Conservation (phyloP, 2,797 vertebrate genomes). For the Ataeniobius toweri region DNA sequence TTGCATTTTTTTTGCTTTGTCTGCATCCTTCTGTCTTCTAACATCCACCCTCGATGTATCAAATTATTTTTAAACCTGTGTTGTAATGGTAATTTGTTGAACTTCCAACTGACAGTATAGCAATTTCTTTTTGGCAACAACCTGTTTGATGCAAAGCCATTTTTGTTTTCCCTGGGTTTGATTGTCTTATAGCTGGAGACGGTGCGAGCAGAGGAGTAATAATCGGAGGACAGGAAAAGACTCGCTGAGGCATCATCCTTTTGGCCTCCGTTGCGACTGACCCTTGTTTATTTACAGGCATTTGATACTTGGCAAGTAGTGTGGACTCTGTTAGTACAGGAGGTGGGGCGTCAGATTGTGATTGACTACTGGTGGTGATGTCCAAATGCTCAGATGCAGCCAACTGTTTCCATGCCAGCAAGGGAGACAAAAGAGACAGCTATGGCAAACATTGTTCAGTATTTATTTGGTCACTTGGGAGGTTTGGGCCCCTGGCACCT, state of each 20-base stretch:
- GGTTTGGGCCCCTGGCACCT: not conserved
- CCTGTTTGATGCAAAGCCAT: conserved; percentile 34
- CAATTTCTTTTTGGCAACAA: conserved; percentile 7
- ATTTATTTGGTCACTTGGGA: conserved; percentile 21
- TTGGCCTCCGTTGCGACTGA: conserved; percentile 50
- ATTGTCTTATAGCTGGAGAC: conserved; percentile 35
- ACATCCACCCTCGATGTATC: conserved; percentile 1
- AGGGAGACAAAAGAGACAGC: conserved; percentile 30
- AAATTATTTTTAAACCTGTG: conserved; percentile 13
- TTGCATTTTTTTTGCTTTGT: not conserved
- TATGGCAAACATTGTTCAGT: conserved; percentile 39
- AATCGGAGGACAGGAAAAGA: conserved; percentile 58
- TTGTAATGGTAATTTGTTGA: conserved; percentile 7
- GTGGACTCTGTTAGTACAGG: conserved; percentile 52
- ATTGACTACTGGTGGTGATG: conserved; percentile 66
- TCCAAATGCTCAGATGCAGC: conserved; percentile 68
- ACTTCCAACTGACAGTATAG: conserved; percentile 24
- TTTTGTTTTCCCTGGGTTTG: conserved; percentile 33
- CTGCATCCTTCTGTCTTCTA: not conserved
- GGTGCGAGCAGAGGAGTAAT: conserved; percentile 41
- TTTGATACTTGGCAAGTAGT: conserved; percentile 69
- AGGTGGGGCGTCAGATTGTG: conserved; percentile 56
- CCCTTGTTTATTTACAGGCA: conserved; percentile 69
- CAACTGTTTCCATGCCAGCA: conserved; percentile 65
- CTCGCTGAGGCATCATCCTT: conserved; percentile 61